phyloP scores from a whole-genome alignment of 2,888 invertebrate genomes.

The Drosophila infuscata region DNA sequence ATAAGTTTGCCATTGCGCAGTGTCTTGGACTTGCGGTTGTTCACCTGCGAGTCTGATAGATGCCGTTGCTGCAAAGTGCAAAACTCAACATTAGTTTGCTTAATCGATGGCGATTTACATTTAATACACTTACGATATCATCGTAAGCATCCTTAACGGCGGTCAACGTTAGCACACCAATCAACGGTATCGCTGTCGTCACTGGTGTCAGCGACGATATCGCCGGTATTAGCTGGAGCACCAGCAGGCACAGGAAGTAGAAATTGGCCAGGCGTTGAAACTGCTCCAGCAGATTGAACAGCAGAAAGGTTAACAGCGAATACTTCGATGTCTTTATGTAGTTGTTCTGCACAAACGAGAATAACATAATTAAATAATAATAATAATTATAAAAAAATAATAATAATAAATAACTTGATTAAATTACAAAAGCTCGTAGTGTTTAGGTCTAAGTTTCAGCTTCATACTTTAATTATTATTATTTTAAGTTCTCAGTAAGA shows the following conservation, averaged over 20 bases:
- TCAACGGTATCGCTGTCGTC: conserved; percentile 98
- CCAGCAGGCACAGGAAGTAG: conserved; percentile 98
- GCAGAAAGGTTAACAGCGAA: conserved; percentile 98
- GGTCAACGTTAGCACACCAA: conserved; percentile 96
- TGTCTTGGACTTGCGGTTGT: conserved; percentile 96
- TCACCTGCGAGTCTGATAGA: conserved; percentile 97
- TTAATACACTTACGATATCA: conserved; percentile 93
- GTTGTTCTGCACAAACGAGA: conserved; percentile 91
- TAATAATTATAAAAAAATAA: too few species aligned
- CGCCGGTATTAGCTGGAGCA: conserved; percentile 98
- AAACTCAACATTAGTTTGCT: conserved; percentile 91
- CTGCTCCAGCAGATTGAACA: conserved; percentile 99
- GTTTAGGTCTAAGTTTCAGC: background rate
- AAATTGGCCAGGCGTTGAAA: conserved; percentile 99
- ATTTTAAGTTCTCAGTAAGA: background rate
- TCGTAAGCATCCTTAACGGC: conserved; percentile 99
- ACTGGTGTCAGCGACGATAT: conserved; percentile 98
- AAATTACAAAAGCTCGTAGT: background rate
- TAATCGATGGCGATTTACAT: background rate
- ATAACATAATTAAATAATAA: background rate
- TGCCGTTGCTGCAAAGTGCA: conserved; percentile 94
- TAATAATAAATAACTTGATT: background rate
- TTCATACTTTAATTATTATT: background rate
- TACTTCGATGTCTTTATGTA: conserved; percentile 99
- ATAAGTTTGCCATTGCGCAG: conserved; percentile 95